phyloP scores from a whole-genome alignment of 2,797 vertebrate species.

The Alcedo quadribrachys region DNA sequence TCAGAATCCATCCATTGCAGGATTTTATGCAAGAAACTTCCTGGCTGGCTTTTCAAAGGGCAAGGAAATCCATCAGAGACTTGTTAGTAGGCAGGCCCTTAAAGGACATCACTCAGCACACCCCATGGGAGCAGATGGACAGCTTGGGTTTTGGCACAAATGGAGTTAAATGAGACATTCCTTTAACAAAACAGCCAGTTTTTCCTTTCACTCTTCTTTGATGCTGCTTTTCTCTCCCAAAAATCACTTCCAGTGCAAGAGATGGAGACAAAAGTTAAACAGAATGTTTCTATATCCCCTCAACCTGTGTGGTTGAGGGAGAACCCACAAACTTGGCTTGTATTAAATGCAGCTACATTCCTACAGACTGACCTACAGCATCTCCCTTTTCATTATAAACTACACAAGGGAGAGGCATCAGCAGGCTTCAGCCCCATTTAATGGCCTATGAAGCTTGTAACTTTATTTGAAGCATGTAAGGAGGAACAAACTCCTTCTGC shows the following conservation, averaged over 20 bases:
- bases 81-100: not conserved
- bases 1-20: not conserved
- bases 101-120: not conserved
- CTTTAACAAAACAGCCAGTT: not conserved
- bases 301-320: rapidly evolving
- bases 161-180: not conserved
- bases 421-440: not conserved
- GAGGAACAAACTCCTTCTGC: not conserved
- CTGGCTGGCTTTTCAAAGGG: not conserved
- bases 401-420: not conserved
- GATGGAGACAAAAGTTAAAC: not conserved
- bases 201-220: not conserved
- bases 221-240: not conserved
- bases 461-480: not conserved
- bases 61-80: not conserved
- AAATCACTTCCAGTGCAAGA: not conserved
- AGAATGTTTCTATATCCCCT: not conserved
- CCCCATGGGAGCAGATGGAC: not conserved
- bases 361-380: not conserved
- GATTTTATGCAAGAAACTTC: not conserved
- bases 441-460: not conserved
- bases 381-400: not conserved
- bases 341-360: not conserved
- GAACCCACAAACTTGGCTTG: not conserved
- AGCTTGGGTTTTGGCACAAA: not conserved